Evolutionary conservation across 1,140 invertebrate species (phyloP).

Genomic region (Cylas formicarius): DNA sequence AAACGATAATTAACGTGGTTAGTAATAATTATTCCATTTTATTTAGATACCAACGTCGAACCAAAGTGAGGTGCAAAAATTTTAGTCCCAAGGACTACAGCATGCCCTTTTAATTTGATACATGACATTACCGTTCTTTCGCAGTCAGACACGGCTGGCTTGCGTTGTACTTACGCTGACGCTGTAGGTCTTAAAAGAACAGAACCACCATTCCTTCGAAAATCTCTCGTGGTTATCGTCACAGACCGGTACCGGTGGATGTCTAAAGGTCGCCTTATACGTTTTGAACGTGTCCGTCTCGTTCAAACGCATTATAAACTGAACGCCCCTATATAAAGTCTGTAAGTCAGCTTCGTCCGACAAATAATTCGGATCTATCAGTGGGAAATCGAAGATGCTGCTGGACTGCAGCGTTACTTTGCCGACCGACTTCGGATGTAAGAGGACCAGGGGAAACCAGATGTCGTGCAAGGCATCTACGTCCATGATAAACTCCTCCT

Average conservation of each 20-base stretch:
- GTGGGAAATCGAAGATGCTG: conserved; percentile 65
- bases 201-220: conserved; percentile 52
- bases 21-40: too few relatives aligned
- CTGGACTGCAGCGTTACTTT: conserved; percentile 56
- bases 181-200: conserved; percentile 41
- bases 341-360: conserved; percentile 52
- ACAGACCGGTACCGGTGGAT: conserved; percentile 4
- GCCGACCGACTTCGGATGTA: conserved; percentile 68
- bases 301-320: conserved; percentile 50
- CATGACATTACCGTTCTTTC: too few relatives aligned
- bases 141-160: too few relatives aligned
- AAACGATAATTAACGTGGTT: too few relatives aligned
- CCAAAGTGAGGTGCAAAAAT: too few relatives aligned
- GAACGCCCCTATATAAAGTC: conserved; percentile 54
- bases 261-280: conserved; percentile 41
- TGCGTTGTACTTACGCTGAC: conserved; percentile 26
- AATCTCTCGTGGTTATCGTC: conserved; percentile 6
- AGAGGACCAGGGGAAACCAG: conserved; percentile 33
- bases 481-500: conserved; percentile 4
- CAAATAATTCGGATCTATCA: conserved; percentile 72
- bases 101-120: too few relatives aligned
- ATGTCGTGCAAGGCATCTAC: conserved; percentile 5
- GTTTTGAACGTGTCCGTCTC: conserved; percentile 52
- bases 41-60: too few relatives aligned
- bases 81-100: too few relatives aligned